A percentile compares a stretch with the other conserved stretches of the same genome.
Evolutionary conservation across 64 coral and sea anemone species (phyloP).

Genomic region (Porites australiensis): DNA sequence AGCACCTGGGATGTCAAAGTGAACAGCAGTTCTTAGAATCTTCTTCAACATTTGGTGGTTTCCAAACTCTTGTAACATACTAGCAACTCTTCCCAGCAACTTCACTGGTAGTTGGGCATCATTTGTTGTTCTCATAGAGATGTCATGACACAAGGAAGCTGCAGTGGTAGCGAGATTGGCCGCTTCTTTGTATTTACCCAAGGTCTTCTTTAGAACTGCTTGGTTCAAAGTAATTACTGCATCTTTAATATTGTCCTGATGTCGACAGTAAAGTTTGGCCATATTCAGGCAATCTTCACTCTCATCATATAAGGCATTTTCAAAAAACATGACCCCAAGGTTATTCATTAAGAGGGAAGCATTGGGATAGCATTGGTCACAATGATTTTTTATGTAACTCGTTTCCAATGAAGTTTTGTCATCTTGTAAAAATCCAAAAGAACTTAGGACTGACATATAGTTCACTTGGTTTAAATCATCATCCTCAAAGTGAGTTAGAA

Average conservation of each 20-base stretch:
- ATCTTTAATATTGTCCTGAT: background rate
- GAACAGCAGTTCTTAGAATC: background rate
- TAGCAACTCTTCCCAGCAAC: background rate
- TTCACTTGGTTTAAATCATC: background rate
- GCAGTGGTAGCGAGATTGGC: background rate
- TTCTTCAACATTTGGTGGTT: background rate
- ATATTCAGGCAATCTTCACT: background rate
- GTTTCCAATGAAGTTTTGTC: background rate
- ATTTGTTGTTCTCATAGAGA: background rate
- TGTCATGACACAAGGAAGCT: background rate
- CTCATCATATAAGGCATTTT: background rate
- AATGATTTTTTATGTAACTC: background rate
- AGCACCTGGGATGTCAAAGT: background rate
- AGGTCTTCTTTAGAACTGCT: background rate
- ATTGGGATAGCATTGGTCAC: background rate
- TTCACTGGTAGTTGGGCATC: background rate
- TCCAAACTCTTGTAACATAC: background rate
- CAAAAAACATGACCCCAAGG: background rate
- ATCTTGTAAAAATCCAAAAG: background rate
- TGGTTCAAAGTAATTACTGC: conserved; percentile 9
- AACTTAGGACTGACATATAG: background rate
- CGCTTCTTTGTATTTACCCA: background rate
- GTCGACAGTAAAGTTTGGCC: background rate
- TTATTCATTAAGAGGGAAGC: background rate
- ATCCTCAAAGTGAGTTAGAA: background rate